Base-by-base conservation (phyloP, 1,140 invertebrate species). In the Temnothorax longispinosus region DNA sequence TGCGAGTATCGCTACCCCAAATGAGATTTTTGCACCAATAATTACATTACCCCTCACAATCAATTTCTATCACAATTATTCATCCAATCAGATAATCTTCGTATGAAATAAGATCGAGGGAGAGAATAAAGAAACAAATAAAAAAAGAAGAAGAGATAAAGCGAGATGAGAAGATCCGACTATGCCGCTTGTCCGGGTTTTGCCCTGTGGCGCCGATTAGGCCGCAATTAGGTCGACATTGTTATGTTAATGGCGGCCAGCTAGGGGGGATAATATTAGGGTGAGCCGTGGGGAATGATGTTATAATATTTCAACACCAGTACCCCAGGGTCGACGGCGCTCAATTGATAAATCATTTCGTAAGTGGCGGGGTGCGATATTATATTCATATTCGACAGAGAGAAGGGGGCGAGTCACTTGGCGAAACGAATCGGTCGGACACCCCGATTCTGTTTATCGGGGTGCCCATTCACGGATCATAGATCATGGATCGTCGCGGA, bases 251-350 rank as follows among this genome's bases (percentile, higher is more conserved):
- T 95, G 88, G 87, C 82, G 87, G 71, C 86, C 86, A 88, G 89
- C 90, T 89, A 89, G 85, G 77, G 76, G 88, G 90, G 92, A 92
- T 94, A 94, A 94, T 94, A 94, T 92, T 93, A 94, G 94, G 92
- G 93, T 94, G 92, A 92, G 92, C 90, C 89, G 86, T 88, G 77
- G 87, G 90, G 91, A 93, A 93, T 93, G 90, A 94, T 94, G 92
- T 95, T 94, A 95, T 94, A 95, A 95, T 95, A 95, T 95, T 95
- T 95, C 95, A 94, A 94, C 93, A 94, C 93, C 90, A 88, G 91
- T 88, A 88, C 89, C 90, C 90, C 85, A 67, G 92, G 93, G 92
- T 94, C 94, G 93, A 86, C 91, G 88, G 89, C 80, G 90, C 88
- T 93, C 92, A 94, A 94, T 94, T 94, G 93, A 94, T 94, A 94